Percentiles rank a stretch among this genome's conserved stretches.
phyloP scores from a whole-genome alignment of 2,113 vertebrate species.

The Sceloporus tristichus region DNA sequence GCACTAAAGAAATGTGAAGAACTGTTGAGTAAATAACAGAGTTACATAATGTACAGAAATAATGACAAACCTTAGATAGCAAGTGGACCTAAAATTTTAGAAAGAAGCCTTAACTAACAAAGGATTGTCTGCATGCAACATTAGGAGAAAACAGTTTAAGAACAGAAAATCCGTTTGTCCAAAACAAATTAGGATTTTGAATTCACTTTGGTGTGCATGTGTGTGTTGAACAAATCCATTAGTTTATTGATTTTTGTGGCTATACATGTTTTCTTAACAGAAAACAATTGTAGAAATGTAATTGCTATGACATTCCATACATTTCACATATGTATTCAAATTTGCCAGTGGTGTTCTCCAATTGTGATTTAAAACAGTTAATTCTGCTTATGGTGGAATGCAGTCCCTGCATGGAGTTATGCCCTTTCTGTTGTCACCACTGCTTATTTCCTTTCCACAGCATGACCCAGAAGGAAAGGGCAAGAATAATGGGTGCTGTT shows the following conservation, averaged over 20 bases:
- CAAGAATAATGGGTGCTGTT: too few relatives aligned
- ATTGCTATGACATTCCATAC: background rate
- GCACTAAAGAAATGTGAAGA: background rate
- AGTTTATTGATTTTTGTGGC: background rate
- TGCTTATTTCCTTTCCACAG: too few relatives aligned
- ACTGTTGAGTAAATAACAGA: background rate
- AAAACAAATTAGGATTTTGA: background rate
- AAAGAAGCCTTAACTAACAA: background rate
- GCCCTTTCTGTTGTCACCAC: too few relatives aligned
- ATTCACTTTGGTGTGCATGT: too few relatives aligned
- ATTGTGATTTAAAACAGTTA: too few relatives aligned
- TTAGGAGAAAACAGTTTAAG: constrained; percentile 28
- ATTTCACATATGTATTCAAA: background rate
- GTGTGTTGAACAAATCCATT: background rate
- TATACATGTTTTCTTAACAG: background rate
- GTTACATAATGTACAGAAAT: constrained; percentile 9
- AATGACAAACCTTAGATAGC: background rate
- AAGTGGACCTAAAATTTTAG: background rate
- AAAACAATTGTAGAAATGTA: constrained; percentile 10
- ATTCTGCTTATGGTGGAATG: too few relatives aligned
- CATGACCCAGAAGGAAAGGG: too few relatives aligned
- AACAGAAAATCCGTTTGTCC: background rate
- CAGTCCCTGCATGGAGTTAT: too few relatives aligned
- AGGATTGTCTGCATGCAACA: constrained; percentile 13
- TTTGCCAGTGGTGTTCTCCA: too few relatives aligned